Percentiles rank a stretch among this genome's conserved stretches.
Evolutionary conservation across 2,113 vertebrate species (phyloP).

Genomic region (Passer domesticus): DNA sequence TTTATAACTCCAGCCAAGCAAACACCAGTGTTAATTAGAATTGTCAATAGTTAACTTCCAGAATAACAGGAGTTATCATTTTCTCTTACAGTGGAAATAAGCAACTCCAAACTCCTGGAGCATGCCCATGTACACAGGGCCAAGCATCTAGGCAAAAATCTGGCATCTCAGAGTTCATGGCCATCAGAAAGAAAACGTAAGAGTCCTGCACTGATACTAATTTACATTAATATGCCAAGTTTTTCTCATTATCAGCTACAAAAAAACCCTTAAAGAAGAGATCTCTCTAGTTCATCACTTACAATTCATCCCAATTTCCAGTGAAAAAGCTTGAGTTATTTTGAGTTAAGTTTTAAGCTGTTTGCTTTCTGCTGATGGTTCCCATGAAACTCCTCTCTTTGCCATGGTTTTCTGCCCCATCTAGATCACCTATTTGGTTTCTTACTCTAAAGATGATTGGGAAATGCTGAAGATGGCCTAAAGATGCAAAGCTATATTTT

Average conservation of each 20-base stretch:
- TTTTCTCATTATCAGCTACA: background rate
- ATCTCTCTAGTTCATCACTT: background rate
- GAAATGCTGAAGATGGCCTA: background rate
- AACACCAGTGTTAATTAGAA: background rate
- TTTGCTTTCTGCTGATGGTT: background rate
- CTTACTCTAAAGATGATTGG: background rate
- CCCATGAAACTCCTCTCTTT: background rate
- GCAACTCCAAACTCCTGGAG: background rate
- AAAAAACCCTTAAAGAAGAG: background rate
- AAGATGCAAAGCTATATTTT: background rate
- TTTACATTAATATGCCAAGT: background rate
- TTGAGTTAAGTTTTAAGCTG: background rate
- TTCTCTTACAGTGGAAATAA: background rate
- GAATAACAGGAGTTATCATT: background rate
- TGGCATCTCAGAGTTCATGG: background rate
- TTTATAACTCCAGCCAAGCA: background rate
- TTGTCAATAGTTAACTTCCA: background rate
- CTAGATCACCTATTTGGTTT: background rate
- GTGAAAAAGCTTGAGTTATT: background rate
- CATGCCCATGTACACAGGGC: rapidly evolving
- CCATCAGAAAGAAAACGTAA: background rate
- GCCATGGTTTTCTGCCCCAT: background rate
- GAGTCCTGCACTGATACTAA: background rate
- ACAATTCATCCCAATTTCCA: background rate
- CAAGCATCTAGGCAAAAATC: background rate